Base-by-base conservation (phyloP, 2,888 invertebrate genomes). In the Xestia xanthographa region DNA sequence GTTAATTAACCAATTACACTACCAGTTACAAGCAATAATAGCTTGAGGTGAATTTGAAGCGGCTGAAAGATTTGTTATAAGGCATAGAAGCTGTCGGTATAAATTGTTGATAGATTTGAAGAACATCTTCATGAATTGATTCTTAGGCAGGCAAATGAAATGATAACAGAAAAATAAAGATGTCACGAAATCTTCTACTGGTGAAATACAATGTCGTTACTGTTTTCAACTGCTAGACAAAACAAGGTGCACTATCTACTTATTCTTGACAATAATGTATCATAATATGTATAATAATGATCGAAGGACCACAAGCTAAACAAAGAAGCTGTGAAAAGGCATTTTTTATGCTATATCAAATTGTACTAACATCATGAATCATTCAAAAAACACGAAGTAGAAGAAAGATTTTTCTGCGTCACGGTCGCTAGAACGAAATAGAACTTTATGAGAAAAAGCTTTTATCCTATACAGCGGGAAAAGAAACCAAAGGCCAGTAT, bases 1-100 rank as follows among this genome's bases (percentile, higher is more conserved):
- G 26, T n/a, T 79, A 71, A 60, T 79, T 60, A 43, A 62, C 38
- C 38, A 53, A 79, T 70, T 62, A 79, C 26, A 50, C 26, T 70
- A 79, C n/a, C 41, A 58, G 70, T 79, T 70, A 60, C 43, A 26
- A 53, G 43, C 38, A 53, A 41, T 71, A 45, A 70, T 38, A 11
- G 34, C 43, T 77, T 50, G 26, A 56, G 26, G 26, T 6, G 12
- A 60, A 34, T 70, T 79, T 12, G 17, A 70, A 34, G n/a, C 29
- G 43, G 22, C 26, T 34, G 14, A 43, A 62, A 29, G 58, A 6
- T 29, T 29, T 56, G 34, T 73, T 73, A n/a, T 43, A 63, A 22
- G 38, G 34, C 50, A 43, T 14, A n/a, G n/a, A n/a, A n/a, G n/a
- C n/a, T n/a, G n/a, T n/a, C n/a, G n/a, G n/a, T n/a, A n/a, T n/a